A percentile compares a stretch with the other conserved stretches of the same genome.
These are phyloP conservation scores for Dissostichus mawsoni DNA, from an alignment of 2,113 vertebrate species.

Conservation along the genomic window DNA sequence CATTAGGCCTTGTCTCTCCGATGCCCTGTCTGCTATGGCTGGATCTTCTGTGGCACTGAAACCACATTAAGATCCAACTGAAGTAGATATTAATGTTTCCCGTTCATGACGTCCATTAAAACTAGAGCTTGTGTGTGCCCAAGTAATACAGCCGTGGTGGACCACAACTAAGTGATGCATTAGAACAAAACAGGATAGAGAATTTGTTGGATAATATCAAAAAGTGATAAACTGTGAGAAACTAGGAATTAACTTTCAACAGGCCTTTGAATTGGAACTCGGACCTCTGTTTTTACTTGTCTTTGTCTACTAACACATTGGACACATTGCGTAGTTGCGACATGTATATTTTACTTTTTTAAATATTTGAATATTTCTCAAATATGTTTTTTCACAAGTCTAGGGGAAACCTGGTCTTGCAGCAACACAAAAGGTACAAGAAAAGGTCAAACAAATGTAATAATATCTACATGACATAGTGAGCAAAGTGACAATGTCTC, in stretches of 20 bases:
- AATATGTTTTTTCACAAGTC: background rate
- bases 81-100: constrained; percentile 37
- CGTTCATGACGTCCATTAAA: constrained; percentile 28
- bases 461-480: background rate
- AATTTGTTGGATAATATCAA: background rate
- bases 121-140: background rate
- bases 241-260: background rate
- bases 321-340: background rate
- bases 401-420: background rate
- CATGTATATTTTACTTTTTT: background rate
- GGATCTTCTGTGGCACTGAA: constrained; percentile 43
- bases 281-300: background rate
- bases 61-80: constrained; percentile 55
- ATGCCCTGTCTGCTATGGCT: constrained; percentile 31
- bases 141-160: background rate
- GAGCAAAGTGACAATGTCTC: background rate
- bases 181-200: background rate
- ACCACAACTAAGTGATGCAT: constrained; percentile 3
- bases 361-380: background rate
- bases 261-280: background rate
- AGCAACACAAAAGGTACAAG: background rate
- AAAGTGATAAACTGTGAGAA: background rate
- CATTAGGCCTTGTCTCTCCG: constrained; percentile 59
- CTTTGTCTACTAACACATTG: background rate
- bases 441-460: background rate